These are phyloP conservation scores for Cepaea nemoralis DNA, from an alignment of 1,140 invertebrate species.

Conservation along the genomic window DNA sequence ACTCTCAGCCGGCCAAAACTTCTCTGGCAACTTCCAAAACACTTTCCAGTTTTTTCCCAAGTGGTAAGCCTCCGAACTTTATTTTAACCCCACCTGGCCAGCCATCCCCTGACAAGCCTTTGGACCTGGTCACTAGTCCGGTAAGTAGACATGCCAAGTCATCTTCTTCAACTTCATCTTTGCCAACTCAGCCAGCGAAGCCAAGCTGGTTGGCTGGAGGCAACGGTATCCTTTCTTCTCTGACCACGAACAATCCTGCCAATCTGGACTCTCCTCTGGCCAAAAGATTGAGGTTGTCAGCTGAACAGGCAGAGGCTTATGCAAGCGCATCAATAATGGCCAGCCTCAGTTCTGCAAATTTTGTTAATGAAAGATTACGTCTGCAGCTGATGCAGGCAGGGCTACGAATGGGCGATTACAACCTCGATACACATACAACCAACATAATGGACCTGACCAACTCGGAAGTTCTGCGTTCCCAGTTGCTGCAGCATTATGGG, in stretches of 20 bases:
- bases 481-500: constrained; percentile 37
- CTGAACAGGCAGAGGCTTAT: constrained; percentile 34
- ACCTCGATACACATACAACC: constrained; percentile 4
- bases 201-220: constrained; percentile 5
- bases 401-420: not conserved
- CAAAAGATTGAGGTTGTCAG: constrained; percentile 29
- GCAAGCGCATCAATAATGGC: constrained; percentile 39
- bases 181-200: not conserved
- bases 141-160: constrained; percentile 19
- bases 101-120: constrained; percentile 16
- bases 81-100: not conserved
- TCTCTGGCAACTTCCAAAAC: not conserved
- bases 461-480: constrained; percentile 23
- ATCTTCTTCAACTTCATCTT: not conserved
- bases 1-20: not conserved
- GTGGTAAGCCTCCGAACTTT: not conserved
- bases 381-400: constrained; percentile 36
- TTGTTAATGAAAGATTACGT: constrained; percentile 27
- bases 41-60: not conserved
- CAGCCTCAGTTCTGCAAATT: constrained; percentile 21
- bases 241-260: not conserved
- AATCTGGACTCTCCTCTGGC: not conserved
- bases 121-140: constrained; percentile 29
- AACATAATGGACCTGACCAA: constrained; percentile 28
- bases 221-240: constrained; percentile 23